Percentiles rank a stretch among this genome's conserved stretches.
Evolutionary conservation across 2,888 invertebrate species (phyloP).

Genomic region (Cephus spinipes): DNA sequence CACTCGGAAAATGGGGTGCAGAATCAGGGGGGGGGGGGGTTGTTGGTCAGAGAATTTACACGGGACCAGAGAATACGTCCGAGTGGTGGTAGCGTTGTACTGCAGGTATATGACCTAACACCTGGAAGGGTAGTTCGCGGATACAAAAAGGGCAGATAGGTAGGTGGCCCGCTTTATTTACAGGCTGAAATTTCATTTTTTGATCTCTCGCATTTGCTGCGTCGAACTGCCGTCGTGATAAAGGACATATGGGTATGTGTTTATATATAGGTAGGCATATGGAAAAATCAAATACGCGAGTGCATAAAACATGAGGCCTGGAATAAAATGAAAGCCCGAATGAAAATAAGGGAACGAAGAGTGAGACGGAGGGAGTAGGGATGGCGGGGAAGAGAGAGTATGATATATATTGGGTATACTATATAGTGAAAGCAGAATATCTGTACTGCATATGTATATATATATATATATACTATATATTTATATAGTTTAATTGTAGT

Average conservation of each 20-base stretch:
- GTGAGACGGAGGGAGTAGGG: not conserved
- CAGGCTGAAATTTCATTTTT: conserved; percentile 19
- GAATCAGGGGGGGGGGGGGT: too few species aligned
- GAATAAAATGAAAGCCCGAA: conserved; percentile 42
- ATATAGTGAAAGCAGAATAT: too few species aligned
- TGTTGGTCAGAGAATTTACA: not conserved
- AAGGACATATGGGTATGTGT: not conserved
- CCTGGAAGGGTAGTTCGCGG: not conserved
- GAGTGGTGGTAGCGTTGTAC: not conserved
- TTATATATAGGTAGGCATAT: conserved; percentile 19
- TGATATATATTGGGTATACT: too few species aligned
- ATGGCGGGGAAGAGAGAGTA: not conserved
- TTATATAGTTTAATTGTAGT: too few species aligned
- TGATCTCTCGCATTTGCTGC: conserved; percentile 3
- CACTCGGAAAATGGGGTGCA: conserved; percentile 26
- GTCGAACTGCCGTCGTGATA: not conserved
- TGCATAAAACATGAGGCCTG: conserved; percentile 46
- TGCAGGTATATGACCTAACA: not conserved
- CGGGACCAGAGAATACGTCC: not conserved
- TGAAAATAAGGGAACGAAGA: conserved; percentile 37
- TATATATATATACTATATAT: too few species aligned
- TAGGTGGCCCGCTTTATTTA: conserved; percentile 24
- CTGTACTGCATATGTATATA: too few species aligned
- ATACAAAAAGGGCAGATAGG: not conserved
- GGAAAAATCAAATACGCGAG: conserved; percentile 43